phyloP scores from a whole-genome alignment of 2,888 invertebrate genomes.

The Cataglyphis cursor region DNA sequence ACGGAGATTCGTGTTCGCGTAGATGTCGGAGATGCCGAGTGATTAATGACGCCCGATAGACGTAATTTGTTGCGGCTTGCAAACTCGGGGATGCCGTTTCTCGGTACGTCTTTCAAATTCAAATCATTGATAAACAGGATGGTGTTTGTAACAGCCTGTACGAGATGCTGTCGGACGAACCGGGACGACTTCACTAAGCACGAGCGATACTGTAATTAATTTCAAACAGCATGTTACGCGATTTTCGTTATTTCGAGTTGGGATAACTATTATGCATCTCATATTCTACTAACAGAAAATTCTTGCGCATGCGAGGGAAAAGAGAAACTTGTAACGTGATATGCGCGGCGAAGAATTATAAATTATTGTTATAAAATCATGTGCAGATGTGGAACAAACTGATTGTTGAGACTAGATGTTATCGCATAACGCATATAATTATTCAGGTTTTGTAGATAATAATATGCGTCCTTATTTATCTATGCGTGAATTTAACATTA shows the following conservation, averaged over 20 bases:
- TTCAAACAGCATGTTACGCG: slow-evolving; percentile 82
- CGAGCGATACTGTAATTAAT: slow-evolving; percentile 82
- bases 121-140: slow-evolving; percentile 80
- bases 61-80: slow-evolving; percentile 76
- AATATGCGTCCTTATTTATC: not conserved
- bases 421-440: slow-evolving; percentile 28
- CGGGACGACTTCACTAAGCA: slow-evolving; percentile 82
- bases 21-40: slow-evolving; percentile 75
- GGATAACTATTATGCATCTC: not conserved
- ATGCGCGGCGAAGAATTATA: not conserved
- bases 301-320: not conserved
- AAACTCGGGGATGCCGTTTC: slow-evolving; percentile 69
- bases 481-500: not conserved
- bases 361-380: slow-evolving; percentile 25
- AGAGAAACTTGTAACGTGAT: slow-evolving; percentile 18
- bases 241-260: slow-evolving; percentile 79
- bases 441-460: slow-evolving; percentile 21
- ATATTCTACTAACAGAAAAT: slow-evolving; percentile 2
- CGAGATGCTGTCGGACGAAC: slow-evolving; percentile 80
- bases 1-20: slow-evolving; percentile 63
- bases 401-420: not conserved
- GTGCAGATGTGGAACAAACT: slow-evolving; percentile 18
- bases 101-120: slow-evolving; percentile 76
- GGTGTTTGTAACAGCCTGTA: slow-evolving; percentile 76
- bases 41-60: slow-evolving; percentile 77